Evolutionary conservation across 1,140 invertebrate genomes (phyloP).

Genomic region (Ridgeia piscesae): DNA sequence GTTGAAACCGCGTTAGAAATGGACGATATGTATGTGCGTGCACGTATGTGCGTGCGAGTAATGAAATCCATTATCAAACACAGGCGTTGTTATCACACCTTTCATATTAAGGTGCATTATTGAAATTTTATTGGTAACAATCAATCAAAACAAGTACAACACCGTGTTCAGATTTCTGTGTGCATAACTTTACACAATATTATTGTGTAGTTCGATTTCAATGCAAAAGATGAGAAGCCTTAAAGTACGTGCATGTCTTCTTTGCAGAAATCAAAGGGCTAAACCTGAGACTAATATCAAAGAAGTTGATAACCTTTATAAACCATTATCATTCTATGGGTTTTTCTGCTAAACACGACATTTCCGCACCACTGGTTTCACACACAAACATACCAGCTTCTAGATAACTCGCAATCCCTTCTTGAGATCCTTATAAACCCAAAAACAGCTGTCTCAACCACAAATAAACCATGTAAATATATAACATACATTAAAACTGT

Average conservation of each 20-base stretch:
- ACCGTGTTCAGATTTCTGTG: neutral
- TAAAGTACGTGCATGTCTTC: neutral
- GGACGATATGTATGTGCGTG: too few relatives aligned
- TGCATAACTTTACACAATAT: neutral
- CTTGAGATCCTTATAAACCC: neutral
- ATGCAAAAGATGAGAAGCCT: neutral
- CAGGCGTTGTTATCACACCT: too few relatives aligned
- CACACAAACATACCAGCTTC: neutral
- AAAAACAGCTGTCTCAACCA: neutral
- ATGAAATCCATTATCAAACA: too few relatives aligned
- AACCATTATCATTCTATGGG: neutral
- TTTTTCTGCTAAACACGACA: neutral
- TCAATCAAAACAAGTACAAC: neutral
- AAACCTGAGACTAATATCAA: neutral
- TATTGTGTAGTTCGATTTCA: neutral
- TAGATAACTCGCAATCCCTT: neutral
- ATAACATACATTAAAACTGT: neutral
- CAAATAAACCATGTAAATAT: slow-evolving; percentile 1
- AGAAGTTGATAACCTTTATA: neutral
- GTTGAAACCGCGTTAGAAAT: too few relatives aligned
- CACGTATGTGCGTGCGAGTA: too few relatives aligned
- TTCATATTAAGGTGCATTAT: neutral
- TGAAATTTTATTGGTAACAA: neutral
- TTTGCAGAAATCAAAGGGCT: neutral
- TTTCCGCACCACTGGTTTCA: neutral